Evolutionary conservation across 37 sponge, comb jelly and placozoan species (phyloP), one percentile per base, ranked within the genome.

Genomic region (Hormiphora californensis): DNA sequence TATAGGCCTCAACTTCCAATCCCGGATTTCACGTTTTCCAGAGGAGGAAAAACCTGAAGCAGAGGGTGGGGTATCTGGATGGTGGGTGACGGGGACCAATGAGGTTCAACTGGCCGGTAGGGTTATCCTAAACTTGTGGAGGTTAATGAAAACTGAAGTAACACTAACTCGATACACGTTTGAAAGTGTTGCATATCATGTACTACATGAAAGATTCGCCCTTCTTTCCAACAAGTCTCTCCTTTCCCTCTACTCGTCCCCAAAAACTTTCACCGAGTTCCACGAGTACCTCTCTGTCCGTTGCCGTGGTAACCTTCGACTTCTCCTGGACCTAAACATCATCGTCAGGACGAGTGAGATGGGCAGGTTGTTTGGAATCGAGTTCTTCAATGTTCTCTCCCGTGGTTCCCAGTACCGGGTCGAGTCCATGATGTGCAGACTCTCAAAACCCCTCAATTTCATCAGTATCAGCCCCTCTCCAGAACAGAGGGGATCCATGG

Each of bases 401-500:
- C 57, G 98, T 22, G 98, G 98, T 0, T 89, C 94, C 0, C 98
- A 95, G 91, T 96, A 91, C 62, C 87, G 94, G 22, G 98, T 97
- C 25, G 98, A 97, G 89, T 94, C 98, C 40, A 97, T 97, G 94
- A 88, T 97, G 90, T 87, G 93, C 35, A 88, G 98, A 30, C 89
- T 97, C 7, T 91, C 95, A 0, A 94, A 94, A 43, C 89, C 92
- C 28, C 85, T 63, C n/a, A 92, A 94, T 27, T 97, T 88, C 40
- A 87, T 97, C 19, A 91, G 92, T 17, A 89, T 93, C 31, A 93
- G 95, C 12, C 98, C 98, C 46, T 90, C 92, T 44, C 85, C 92
- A 3, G 92, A 92, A 63, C 98, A 97, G 88, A 90, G 98, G 63
- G 94, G 95, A 55, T 93, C 91, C 61, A 97, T 97, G 98, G 91